Conservation (phyloP, 2,797 vertebrate genomes). For the Urosaurus nigricauda region DNA sequence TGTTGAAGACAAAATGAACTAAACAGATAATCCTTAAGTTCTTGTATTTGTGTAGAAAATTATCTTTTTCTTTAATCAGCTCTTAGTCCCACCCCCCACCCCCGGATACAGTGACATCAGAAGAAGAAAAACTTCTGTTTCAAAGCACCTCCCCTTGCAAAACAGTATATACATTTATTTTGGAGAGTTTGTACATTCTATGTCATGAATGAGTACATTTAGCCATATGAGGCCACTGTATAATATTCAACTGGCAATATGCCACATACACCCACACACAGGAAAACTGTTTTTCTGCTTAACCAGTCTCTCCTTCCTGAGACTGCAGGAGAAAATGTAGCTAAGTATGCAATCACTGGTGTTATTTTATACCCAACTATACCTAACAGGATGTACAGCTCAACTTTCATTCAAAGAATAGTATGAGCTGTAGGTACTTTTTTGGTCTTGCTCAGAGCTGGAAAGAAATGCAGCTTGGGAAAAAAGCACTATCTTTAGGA, state of each 20-base stretch:
- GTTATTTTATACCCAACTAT: not conserved
- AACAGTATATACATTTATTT: constrained; percentile 51
- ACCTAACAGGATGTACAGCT: constrained; percentile 6
- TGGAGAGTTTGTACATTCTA: constrained; percentile 57
- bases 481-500: not conserved
- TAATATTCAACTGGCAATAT: constrained; percentile 53
- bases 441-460: not conserved
- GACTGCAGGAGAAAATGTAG: constrained; percentile 50
- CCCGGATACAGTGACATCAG: constrained; percentile 33
- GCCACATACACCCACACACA: constrained; percentile 57
- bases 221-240: constrained; percentile 48
- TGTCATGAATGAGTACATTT: constrained; percentile 64
- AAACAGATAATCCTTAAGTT: not conserved
- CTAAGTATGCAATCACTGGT: constrained; percentile 23
- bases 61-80: not conserved
- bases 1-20: not conserved
- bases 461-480: not conserved
- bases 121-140: constrained; percentile 48
- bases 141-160: constrained; percentile 47
- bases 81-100: not conserved
- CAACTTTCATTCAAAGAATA: constrained; percentile 2
- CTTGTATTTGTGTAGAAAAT: not conserved
- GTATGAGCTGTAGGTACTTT: not conserved
- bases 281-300: constrained; percentile 67
- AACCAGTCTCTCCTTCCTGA: constrained; percentile 61